Percentiles rank a stretch among this genome's conserved stretches.
phyloP scores from a whole-genome alignment of 2,888 invertebrate genomes.

The Trichopoda pennipes region DNA sequence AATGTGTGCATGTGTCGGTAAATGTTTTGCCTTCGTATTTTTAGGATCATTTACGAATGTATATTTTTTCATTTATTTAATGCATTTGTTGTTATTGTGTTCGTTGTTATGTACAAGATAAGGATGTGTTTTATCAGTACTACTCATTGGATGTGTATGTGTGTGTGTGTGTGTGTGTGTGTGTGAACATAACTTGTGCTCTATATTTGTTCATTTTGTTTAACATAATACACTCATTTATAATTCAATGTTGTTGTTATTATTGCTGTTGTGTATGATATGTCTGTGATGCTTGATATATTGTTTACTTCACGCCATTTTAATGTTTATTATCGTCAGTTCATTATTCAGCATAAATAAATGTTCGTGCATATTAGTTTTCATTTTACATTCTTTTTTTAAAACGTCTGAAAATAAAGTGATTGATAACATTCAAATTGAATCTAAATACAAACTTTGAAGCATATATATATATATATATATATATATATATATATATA shows the following conservation, averaged over 20 bases:
- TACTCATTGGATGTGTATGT: not conserved
- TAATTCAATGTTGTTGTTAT: not conserved
- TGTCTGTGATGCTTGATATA: slow-evolving; percentile 37
- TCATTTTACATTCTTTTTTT: not conserved
- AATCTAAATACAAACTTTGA: not conserved
- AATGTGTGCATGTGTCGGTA: too few species aligned
- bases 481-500: too few species aligned
- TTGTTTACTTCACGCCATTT: slow-evolving; percentile 59
- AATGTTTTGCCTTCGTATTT: too few species aligned
- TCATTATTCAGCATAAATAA: slow-evolving; percentile 18
- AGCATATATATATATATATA: too few species aligned
- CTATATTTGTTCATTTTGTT: not conserved
- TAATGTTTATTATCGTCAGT: slow-evolving; percentile 40
- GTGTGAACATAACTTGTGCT: not conserved
- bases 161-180: too few species aligned
- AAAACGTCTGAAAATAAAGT: not conserved
- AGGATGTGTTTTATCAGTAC: slow-evolving; percentile 24
- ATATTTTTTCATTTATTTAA: too few species aligned
- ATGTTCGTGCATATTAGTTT: not conserved
- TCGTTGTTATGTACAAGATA: not conserved
- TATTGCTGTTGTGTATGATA: slow-evolving; percentile 10
- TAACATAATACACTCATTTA: too few species aligned
- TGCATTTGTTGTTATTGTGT: too few species aligned
- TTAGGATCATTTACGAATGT: too few species aligned
- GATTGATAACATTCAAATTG: slow-evolving; percentile 9